Evolutionary conservation across 2,888 invertebrate species (phyloP).

Genomic region (Trissolcus japonicus): DNA sequence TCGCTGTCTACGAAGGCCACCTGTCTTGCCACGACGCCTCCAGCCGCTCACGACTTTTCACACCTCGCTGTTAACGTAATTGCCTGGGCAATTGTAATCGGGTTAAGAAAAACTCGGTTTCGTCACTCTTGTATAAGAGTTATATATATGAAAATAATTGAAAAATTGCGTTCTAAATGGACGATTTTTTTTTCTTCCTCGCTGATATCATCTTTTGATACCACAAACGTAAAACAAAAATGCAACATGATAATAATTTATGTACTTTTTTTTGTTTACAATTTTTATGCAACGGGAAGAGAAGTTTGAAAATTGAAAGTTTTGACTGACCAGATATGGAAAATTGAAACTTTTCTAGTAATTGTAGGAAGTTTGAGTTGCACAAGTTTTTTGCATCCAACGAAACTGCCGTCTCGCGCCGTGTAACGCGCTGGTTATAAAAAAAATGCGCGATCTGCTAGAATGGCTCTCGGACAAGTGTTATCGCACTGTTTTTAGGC

Average conservation of each 20-base stretch:
- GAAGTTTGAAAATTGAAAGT: too few relatives aligned
- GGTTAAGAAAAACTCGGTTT: conserved; percentile 11
- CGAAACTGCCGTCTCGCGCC: too few relatives aligned
- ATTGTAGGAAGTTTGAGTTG: too few relatives aligned
- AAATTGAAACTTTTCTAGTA: too few relatives aligned
- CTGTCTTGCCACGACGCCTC: conserved; percentile 33
- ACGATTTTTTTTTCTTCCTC: too few relatives aligned
- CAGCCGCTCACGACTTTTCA: conserved; percentile 19
- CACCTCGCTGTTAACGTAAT: conserved; percentile 13
- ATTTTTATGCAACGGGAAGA: too few relatives aligned
- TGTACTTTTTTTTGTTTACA: too few relatives aligned
- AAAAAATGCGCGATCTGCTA: conserved; percentile 40
- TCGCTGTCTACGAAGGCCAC: conserved; percentile 32
- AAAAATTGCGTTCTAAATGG: background rate
- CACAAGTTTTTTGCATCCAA: too few relatives aligned
- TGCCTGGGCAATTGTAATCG: conserved; percentile 13
- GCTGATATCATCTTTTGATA: too few relatives aligned
- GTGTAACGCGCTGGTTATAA: background rate
- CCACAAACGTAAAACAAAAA: too few relatives aligned
- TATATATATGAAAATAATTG: background rate
- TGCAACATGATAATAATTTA: too few relatives aligned
- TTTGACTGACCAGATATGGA: too few relatives aligned
- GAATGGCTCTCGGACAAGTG: conserved; percentile 43
- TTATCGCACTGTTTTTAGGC: conserved; percentile 44
- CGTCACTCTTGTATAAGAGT: conserved; percentile 3